A percentile compares a stretch with the other conserved stretches of the same genome.
These are phyloP conservation scores for Pantala flavescens DNA, from an alignment of 1,140 invertebrate genomes.

Conservation along the genomic window DNA sequence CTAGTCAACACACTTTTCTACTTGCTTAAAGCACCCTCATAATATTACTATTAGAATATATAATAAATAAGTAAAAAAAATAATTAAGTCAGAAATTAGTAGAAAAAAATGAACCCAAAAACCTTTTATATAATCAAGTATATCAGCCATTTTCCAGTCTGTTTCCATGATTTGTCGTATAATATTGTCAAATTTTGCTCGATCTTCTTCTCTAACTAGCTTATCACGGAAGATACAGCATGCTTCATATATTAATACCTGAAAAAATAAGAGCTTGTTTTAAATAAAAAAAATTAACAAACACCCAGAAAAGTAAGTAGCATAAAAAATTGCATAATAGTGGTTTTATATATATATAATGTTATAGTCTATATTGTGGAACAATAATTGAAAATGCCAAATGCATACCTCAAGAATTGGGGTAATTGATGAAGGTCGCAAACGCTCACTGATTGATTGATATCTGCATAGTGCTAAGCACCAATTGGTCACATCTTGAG, in stretches of 20 bases:
- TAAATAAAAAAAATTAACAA: too few species aligned
- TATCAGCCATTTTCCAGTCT: slow-evolving; percentile 35
- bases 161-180: slow-evolving; percentile 39
- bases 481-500: slow-evolving; percentile 61
- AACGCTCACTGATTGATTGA: slow-evolving; percentile 24
- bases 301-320: too few species aligned
- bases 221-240: slow-evolving; percentile 65
- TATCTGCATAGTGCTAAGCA: slow-evolving; percentile 56
- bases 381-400: too few species aligned
- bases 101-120: not conserved
- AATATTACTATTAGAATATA: too few species aligned
- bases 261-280: slow-evolving; percentile 24
- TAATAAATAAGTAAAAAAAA: too few species aligned
- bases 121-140: slow-evolving; percentile 11
- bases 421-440: slow-evolving; percentile 3
- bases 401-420: not conserved
- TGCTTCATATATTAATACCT: slow-evolving; percentile 65
- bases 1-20: too few species aligned
- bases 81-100: too few species aligned
- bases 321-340: too few species aligned
- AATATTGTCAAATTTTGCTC: slow-evolving; percentile 54
- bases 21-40: too few species aligned
- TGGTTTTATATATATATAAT: too few species aligned
- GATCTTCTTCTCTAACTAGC: slow-evolving; percentile 55
- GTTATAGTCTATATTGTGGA: too few species aligned